These are phyloP conservation scores for Uropsilus gracilis DNA, from an alignment of 2,113 vertebrate genomes.

Conservation along the genomic window DNA sequence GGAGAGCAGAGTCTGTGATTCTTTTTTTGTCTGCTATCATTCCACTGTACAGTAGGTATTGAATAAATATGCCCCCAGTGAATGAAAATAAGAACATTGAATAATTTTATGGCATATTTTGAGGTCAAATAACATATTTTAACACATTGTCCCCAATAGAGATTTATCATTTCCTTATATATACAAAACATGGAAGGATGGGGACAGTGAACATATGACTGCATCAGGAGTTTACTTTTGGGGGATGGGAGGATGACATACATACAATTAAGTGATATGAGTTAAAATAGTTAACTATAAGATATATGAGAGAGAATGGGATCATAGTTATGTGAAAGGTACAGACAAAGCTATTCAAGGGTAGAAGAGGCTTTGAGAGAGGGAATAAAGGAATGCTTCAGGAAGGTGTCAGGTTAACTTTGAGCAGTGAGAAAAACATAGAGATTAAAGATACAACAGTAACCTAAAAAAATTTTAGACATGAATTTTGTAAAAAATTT, in stretches of 20 bases:
- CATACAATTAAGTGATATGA: background rate
- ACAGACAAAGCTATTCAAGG: background rate
- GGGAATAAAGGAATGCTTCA: background rate
- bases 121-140: background rate
- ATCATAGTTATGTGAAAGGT: background rate
- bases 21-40: background rate
- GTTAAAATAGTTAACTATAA: background rate
- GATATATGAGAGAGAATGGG: background rate
- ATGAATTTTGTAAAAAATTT: background rate
- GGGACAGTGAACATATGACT: background rate
- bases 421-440: background rate
- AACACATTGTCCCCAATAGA: background rate
- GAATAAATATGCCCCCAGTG: conserved; percentile 24
- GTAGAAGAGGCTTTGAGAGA: background rate
- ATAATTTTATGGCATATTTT: background rate
- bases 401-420: background rate
- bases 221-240: background rate
- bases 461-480: background rate
- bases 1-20: background rate
- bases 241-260: background rate
- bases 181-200: background rate
- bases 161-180: background rate
- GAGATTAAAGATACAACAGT: background rate
- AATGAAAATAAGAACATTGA: conserved; percentile 22
- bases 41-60: background rate